phyloP scores from a whole-genome alignment of 2,888 invertebrate species.

The Latheticus oryzae region DNA sequence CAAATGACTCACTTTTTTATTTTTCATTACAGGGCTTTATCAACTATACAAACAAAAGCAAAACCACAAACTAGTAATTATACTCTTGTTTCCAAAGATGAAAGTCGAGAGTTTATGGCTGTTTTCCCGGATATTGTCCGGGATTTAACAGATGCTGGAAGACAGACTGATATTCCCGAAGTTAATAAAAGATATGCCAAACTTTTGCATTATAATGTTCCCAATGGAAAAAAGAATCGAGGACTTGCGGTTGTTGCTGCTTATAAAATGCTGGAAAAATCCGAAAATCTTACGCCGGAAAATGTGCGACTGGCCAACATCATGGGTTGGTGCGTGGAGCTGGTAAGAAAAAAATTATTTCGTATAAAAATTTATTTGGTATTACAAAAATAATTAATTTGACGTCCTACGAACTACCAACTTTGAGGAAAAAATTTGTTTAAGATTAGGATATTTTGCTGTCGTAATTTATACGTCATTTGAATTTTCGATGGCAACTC shows the following conservation, averaged over 20 bases:
- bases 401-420: no score
- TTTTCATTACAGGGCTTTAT: slow-evolving; percentile 65
- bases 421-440: no score
- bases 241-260: slow-evolving; percentile 80
- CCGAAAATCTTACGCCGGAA: slow-evolving; percentile 78
- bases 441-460: no score
- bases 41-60: slow-evolving; percentile 73
- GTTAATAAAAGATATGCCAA: slow-evolving; percentile 85
- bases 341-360: slow-evolving; percentile 71
- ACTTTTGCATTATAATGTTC: slow-evolving; percentile 84
- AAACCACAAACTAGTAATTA: slow-evolving; percentile 73
- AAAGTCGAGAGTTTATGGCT: slow-evolving; percentile 88
- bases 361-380: background rate
- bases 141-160: slow-evolving; percentile 82
- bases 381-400: no score
- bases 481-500: no score
- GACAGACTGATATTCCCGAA: slow-evolving; percentile 81
- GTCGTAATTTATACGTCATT: no score
- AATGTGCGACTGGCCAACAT: slow-evolving; percentile 83
- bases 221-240: slow-evolving; percentile 88
- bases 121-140: slow-evolving; percentile 88
- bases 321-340: slow-evolving; percentile 95
- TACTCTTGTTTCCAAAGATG: slow-evolving; percentile 77
- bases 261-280: slow-evolving; percentile 78
- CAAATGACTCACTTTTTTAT: slow-evolving; percentile 11